Evolutionary conservation across 1,140 invertebrate genomes (phyloP).

Genomic region (Drosophila parabipectinata): DNA sequence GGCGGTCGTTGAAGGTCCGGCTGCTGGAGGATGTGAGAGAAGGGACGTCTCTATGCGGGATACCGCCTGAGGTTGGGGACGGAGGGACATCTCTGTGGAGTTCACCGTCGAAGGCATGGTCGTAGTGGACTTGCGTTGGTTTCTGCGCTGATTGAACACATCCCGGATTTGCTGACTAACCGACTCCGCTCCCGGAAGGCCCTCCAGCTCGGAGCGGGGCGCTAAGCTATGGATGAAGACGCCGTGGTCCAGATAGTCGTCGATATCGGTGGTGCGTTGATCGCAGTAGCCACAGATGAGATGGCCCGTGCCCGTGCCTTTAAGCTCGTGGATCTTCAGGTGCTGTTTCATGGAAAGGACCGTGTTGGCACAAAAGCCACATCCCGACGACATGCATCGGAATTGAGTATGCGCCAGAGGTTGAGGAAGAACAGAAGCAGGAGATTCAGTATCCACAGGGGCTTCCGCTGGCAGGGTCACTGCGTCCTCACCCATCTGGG

Average conservation of each 20-base stretch:
- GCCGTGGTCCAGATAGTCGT: slow-evolving; percentile 57
- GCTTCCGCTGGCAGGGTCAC: not conserved
- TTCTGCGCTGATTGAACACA: slow-evolving; percentile 15
- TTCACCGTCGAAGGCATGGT: not conserved
- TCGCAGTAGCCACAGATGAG: slow-evolving; percentile 52
- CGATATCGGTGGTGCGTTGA: slow-evolving; percentile 36
- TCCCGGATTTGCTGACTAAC: slow-evolving; percentile 48
- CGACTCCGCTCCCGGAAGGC: not conserved
- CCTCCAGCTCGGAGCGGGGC: slow-evolving; percentile 26
- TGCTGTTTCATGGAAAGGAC: slow-evolving; percentile 55
- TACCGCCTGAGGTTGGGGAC: no score
- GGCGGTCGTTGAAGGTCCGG: not conserved
- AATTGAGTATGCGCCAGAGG: slow-evolving; percentile 30
- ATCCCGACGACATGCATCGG: slow-evolving; percentile 59
- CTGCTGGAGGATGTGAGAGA: not conserved
- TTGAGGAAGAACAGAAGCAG: not conserved
- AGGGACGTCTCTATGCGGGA: not conserved
- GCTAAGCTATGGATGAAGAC: slow-evolving; percentile 47
- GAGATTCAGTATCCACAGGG: not conserved
- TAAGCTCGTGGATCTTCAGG: slow-evolving; percentile 56
- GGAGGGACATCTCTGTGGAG: not conserved
- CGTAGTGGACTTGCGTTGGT: not conserved
- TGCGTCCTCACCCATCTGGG: not conserved
- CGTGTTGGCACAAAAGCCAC: slow-evolving; percentile 47
- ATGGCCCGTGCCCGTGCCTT: slow-evolving; percentile 39